phyloP scores from a whole-genome alignment of 1,140 invertebrate genomes.

The Brachionus calyciflorus region DNA sequence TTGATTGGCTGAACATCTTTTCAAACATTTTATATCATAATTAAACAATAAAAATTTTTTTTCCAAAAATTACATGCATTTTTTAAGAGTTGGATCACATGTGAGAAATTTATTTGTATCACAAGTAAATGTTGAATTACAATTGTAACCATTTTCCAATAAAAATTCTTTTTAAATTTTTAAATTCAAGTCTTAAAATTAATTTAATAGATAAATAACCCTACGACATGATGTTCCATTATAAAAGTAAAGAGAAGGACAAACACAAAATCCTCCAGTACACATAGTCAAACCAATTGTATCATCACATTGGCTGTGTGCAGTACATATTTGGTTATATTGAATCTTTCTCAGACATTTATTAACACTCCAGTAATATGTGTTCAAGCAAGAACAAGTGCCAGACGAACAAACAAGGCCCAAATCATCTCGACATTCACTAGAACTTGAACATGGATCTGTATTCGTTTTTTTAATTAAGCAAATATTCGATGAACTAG shows the following conservation, averaged over 20 bases:
- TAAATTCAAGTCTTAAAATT: no score
- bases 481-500: neutral
- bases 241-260: constrained; percentile 21
- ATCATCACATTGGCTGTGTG: neutral
- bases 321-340: neutral
- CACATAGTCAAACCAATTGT: constrained; percentile 15
- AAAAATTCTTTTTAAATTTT: neutral
- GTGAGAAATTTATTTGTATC: neutral
- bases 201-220: neutral
- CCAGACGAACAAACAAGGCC: neutral
- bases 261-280: neutral
- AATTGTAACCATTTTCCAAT: neutral
- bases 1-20: neutral
- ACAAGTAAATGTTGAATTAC: constrained; percentile 8
- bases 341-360: neutral
- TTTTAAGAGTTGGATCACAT: neutral
- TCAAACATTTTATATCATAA: no score
- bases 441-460: neutral
- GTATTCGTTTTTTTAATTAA: no score
- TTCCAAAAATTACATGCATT: constrained; percentile 28
- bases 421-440: constrained; percentile 23
- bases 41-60: neutral
- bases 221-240: constrained; percentile 30
- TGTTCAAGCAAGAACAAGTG: neutral
- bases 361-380: neutral